Evolutionary conservation across 2,797 vertebrate species (phyloP), one percentile per base, ranked within the genome.

Genomic region (Schizopygopsis pylzovi): DNA sequence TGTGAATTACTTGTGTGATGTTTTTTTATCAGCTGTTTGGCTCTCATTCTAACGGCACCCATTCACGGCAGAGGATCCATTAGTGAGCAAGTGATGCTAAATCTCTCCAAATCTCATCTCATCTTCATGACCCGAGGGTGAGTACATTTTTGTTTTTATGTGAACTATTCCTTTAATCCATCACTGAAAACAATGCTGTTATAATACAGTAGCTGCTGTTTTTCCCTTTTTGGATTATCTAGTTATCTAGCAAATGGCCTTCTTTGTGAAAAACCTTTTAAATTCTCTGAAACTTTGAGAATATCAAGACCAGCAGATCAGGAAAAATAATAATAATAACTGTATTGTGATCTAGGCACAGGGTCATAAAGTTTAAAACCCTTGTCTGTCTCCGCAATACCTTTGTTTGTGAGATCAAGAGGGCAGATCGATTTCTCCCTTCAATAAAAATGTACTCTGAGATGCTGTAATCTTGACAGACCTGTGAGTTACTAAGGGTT

Each of bases 391-490:
- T 82, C 76, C 43, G 43, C 72, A 75, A 71, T 81, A 80, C 67
- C 82, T 85, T 88, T 87, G 82, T 89, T 87, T 79, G 81, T 68
- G 63, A 87, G 87, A 86, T 88, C 82, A 87, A 85, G 75, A 68
- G 84, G 85, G 70, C 52, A 85, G 75, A 90, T 90, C 61, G 79
- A 91, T 90, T 89, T 89, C 80, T 85, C 33, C 86, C 81, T 88
- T 89, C 88, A 88, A 89, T 84, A 90, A 89, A 90, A 89, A 87
- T 90, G 77, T 85, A 82, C 85, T 86, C 82, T 78, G 72, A 84
- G 85, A 87, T 87, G 84, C 54, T 90, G 83, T 88, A 88, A 89
- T 92, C 85, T 89, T 87, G 90, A 90, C 78, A 84, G 87, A 89
- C 87, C 86, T 87, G 52, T 86, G 79, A 83, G 71, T 65, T 77